These are phyloP conservation scores for Charaxes varanes DNA, from an alignment of 1,140 invertebrate genomes.

Conservation along the genomic window DNA sequence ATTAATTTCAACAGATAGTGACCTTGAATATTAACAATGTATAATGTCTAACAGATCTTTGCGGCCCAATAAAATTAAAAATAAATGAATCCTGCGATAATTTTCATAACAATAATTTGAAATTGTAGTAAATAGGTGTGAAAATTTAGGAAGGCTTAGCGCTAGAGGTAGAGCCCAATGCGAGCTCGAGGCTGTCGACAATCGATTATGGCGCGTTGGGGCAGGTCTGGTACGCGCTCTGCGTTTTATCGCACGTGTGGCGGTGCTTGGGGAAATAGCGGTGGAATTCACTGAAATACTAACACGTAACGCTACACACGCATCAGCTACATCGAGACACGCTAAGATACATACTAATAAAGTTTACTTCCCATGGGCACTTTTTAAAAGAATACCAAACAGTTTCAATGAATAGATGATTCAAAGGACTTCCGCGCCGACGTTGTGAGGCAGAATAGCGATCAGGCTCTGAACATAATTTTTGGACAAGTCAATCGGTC, in stretches of 20 bases:
- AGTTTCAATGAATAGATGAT: conserved; percentile 15
- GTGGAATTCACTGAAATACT: conserved; percentile 6
- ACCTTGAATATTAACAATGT: too few relatives aligned
- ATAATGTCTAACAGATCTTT: too few relatives aligned
- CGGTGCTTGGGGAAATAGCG: conserved; percentile 11
- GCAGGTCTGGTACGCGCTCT: conserved; percentile 43
- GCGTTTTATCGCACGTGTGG: conserved; percentile 36
- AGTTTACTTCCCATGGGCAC: too few relatives aligned
- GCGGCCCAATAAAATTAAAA: too few relatives aligned
- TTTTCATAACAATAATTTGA: too few relatives aligned
- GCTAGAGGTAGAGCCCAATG: conserved; percentile 31
- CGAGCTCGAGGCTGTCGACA: conserved; percentile 38
- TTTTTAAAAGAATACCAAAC: conserved; percentile 17
- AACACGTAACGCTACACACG: too few relatives aligned
- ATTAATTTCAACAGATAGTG: too few relatives aligned
- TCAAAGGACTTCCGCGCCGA: conserved; percentile 25
- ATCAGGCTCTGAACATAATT: conserved; percentile 28
- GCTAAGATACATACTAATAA: too few relatives aligned
- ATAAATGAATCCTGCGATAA: too few relatives aligned
- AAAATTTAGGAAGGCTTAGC: conserved; percentile 26
- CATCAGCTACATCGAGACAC: too few relatives aligned
- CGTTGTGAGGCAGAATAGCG: conserved; percentile 19
- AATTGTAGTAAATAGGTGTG: conserved; percentile 17
- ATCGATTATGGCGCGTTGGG: conserved; percentile 51
- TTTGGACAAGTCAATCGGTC: conserved; percentile 26